Evolutionary conservation across 2,113 vertebrate genomes (phyloP), one percentile per base, ranked within the genome.

Genomic region (Nycticebus coucang): DNA sequence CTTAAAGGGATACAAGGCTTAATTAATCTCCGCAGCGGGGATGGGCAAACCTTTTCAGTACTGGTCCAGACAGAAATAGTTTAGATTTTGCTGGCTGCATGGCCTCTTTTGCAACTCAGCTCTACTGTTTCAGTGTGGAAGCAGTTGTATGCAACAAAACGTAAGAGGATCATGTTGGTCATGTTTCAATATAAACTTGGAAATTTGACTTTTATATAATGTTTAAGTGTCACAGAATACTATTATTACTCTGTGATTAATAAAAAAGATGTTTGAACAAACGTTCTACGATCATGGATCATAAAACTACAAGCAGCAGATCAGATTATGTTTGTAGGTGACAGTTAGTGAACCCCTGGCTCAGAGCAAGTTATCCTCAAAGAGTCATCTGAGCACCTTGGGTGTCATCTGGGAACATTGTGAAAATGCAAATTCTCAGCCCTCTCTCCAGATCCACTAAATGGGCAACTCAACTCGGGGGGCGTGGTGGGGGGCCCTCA

Each of bases 61-160:
- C 86, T 92, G 37, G 8, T 74, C 5, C 3, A 66, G 30, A 71
- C 19, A 45, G 22, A 69, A 78, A 26, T 6, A 35, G 24, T 22
- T 93, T 37, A 8, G 74, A 12, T 26, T 88, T 4, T 30, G 24
- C 4, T 0, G 19, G 24, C 7, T 33, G 12, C 12, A n/a, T 2
- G 1, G 8, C 69, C 28, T 68, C 19, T 18, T 89, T 28, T n/a
- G 28, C n/a, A 93, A 24, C 18, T 62, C 45, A 74, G 2, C n/a
- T 55, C 28, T n/a, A 15, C 55, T 7, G 7, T 0, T 79, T 17
- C 7, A 21, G 1, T 57, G 15, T 8, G 26, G 78, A 91, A 95
- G 22, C 37, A 59, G n/a, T 17, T 0, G 0, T 11, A 24, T 6
- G 64, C 0, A 50, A 22, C 6, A 7, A 50, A 50, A 50, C 9